These are phyloP conservation scores for Monoplex corrugatus DNA, from an alignment of 2,888 invertebrate genomes.

Conservation along the genomic window DNA sequence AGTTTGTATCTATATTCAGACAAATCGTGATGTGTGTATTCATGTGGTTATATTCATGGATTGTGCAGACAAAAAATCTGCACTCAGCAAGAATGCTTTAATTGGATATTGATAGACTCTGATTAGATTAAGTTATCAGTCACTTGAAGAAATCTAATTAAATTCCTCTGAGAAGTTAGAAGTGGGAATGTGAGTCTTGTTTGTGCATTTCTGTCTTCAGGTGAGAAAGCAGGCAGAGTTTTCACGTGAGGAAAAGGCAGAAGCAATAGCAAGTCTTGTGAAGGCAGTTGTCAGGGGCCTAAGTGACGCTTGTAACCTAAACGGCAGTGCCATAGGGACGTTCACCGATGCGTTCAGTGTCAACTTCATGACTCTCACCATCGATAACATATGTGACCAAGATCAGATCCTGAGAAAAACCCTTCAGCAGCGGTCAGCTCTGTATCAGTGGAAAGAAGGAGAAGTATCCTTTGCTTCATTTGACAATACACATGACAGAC, in stretches of 20 bases:
- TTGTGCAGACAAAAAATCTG: too few relatives aligned
- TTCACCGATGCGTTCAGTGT: neutral
- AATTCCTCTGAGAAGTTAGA: neutral
- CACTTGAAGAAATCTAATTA: too few relatives aligned
- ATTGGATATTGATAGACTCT: too few relatives aligned
- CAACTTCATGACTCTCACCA: neutral
- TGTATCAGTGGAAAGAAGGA: constrained; percentile 12
- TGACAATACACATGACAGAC: neutral
- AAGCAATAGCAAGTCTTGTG: neutral
- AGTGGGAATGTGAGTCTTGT: neutral
- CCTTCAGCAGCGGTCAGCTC: neutral
- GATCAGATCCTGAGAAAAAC: neutral
- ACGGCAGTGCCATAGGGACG: neutral
- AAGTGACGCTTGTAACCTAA: neutral
- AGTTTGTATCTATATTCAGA: too few relatives aligned
- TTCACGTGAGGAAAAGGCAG: neutral
- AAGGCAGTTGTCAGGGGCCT: neutral
- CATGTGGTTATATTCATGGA: too few relatives aligned
- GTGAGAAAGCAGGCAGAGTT: neutral
- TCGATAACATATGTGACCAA: constrained; percentile 12
- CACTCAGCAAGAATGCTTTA: too few relatives aligned
- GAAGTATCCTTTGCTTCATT: neutral
- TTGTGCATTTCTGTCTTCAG: neutral
- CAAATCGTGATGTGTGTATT: too few relatives aligned
- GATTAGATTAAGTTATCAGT: too few relatives aligned